Percentiles rank a stretch among this genome's conserved stretches.
Evolutionary conservation across 2,888 invertebrate genomes (phyloP).

Genomic region (Gymnocheta viridis): DNA sequence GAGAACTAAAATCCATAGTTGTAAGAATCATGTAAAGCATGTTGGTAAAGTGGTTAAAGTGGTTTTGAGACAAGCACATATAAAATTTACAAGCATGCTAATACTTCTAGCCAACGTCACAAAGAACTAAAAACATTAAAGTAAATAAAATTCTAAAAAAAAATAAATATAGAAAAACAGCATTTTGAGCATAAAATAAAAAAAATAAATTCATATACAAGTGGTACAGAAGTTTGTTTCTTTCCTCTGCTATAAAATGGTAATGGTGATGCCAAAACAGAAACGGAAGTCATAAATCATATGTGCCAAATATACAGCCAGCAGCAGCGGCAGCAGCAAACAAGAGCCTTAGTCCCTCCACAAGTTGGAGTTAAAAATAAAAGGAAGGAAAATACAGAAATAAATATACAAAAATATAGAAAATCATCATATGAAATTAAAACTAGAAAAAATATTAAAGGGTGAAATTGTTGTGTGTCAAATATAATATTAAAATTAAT

Average conservation of each 20-base stretch:
- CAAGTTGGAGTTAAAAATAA: constrained; percentile 19
- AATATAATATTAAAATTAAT: too few species aligned
- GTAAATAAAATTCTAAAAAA: constrained; percentile 50
- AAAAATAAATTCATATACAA: constrained; percentile 26
- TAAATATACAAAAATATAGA: constrained; percentile 18
- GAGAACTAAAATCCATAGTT: constrained; percentile 63
- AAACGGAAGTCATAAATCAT: constrained; percentile 79
- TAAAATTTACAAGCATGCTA: constrained; percentile 69
- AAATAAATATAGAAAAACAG: background rate
- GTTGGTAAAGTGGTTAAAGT: constrained; percentile 70
- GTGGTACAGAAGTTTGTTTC: background rate
- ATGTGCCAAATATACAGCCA: constrained; percentile 67
- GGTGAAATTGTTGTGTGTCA: too few species aligned
- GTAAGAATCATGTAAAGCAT: constrained; percentile 69
- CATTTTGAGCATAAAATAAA: constrained; percentile 14
- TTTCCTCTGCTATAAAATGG: constrained; percentile 5
- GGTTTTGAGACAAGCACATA: constrained; percentile 69
- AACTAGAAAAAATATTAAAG: constrained; percentile 8
- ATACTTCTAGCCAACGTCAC: constrained; percentile 67
- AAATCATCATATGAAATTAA: constrained; percentile 64
- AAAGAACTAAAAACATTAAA: constrained; percentile 56
- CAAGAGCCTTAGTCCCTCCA: constrained; percentile 9
- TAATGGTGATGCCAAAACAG: constrained; percentile 62
- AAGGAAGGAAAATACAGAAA: constrained; percentile 8
- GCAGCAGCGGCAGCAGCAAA: background rate